Percentiles rank a stretch among this genome's conserved stretches.
These are phyloP conservation scores for Electrophaes corylata DNA, from an alignment of 2,888 invertebrate genomes.

Conservation along the genomic window DNA sequence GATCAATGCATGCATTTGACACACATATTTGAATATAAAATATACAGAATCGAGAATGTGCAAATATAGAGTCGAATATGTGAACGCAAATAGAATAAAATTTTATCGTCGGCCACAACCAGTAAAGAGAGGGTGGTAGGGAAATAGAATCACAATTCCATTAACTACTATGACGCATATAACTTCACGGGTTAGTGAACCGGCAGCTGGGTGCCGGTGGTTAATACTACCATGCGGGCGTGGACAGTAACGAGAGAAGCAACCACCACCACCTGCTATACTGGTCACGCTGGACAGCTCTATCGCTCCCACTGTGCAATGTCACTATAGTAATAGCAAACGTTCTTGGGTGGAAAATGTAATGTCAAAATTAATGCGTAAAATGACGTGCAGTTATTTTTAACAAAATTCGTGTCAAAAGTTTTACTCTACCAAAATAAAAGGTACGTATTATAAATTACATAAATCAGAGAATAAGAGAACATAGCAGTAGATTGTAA, in stretches of 20 bases:
- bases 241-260: conserved; percentile 42
- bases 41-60: neutral
- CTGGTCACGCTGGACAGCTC: conserved; percentile 34
- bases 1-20: conserved; percentile 39
- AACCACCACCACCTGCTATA: conserved; percentile 40
- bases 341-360: neutral
- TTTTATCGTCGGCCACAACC: conserved; percentile 26
- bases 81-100: conserved; percentile 22
- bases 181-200: conserved; percentile 63
- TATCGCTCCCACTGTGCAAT: conserved; percentile 36
- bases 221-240: conserved; percentile 50
- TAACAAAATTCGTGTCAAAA: too few relatives aligned
- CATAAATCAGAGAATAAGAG: too few relatives aligned
- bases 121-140: conserved; percentile 37
- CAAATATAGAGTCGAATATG: conserved; percentile 2
- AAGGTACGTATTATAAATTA: too few relatives aligned
- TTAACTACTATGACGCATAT: conserved; percentile 52
- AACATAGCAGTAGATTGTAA: neutral
- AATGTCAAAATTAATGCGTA: neutral
- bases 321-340: conserved; percentile 10
- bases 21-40: conserved; percentile 33
- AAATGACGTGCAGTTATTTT: too few relatives aligned
- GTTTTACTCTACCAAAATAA: too few relatives aligned
- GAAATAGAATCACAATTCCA: conserved; percentile 51
- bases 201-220: conserved; percentile 62